A percentile compares a stretch with the other conserved stretches of the same genome.
These are phyloP conservation scores for Aphidius ervi DNA, from an alignment of 1,140 invertebrate species.

Conservation along the genomic window DNA sequence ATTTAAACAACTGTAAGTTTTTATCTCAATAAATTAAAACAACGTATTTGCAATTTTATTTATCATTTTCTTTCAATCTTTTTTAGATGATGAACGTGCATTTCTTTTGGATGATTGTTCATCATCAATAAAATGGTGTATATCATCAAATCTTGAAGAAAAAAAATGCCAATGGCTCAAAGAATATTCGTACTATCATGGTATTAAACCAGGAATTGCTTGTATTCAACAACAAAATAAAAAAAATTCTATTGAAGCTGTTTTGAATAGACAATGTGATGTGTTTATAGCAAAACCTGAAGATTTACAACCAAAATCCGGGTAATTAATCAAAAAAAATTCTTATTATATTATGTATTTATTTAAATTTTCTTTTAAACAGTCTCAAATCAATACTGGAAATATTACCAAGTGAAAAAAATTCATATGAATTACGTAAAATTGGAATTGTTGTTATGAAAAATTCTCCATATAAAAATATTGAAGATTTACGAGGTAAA, in stretches of 20 bases:
- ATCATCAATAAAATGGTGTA: conserved; percentile 45
- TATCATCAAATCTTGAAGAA: conserved; percentile 60
- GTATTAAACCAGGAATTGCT: conserved; percentile 67
- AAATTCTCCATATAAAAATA: conserved; percentile 55
- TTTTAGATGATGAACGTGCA: too few relatives aligned
- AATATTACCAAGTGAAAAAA: too few relatives aligned
- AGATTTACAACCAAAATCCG: conserved; percentile 54
- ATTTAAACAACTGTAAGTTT: too few relatives aligned
- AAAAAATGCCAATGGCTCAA: conserved; percentile 72
- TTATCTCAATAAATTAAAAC: too few relatives aligned
- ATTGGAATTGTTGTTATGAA: conserved; percentile 68
- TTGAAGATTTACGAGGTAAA: conserved; percentile 62
- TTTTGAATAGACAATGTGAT: conserved; percentile 61
- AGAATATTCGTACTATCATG: conserved; percentile 65
- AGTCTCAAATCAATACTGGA: too few relatives aligned
- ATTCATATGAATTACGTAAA: conserved; percentile 28
- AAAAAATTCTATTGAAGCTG: conserved; percentile 62
- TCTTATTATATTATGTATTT: too few relatives aligned
- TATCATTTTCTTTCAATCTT: conserved; percentile 40
- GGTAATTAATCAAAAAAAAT: conserved; percentile 3
- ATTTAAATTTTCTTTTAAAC: neutral
- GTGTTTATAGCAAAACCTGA: conserved; percentile 61
- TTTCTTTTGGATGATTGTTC: too few relatives aligned
- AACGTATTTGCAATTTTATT: neutral
- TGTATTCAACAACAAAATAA: conserved; percentile 57